These are phyloP conservation scores for Chromoteleia sp. DNA, from an alignment of 2,888 invertebrate genomes.

Conservation along the genomic window DNA sequence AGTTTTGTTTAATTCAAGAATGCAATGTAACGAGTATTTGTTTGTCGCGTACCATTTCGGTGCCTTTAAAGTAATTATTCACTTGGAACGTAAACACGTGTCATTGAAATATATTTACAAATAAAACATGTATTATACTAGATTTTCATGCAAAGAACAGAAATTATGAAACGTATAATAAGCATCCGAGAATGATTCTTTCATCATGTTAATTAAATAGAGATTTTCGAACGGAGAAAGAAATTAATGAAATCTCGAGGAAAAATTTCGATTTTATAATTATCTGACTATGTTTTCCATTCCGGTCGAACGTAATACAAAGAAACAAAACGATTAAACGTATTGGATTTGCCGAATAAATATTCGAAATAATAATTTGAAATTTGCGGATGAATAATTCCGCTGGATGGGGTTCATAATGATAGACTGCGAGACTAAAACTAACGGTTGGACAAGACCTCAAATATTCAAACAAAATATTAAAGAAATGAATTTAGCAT, in stretches of 20 bases:
- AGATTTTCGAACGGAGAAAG: neutral
- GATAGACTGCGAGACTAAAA: constrained; percentile 44
- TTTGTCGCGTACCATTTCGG: too few species aligned
- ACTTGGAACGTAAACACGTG: too few species aligned
- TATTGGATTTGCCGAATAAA: constrained; percentile 49
- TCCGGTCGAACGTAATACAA: constrained; percentile 3
- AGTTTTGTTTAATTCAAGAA: neutral
- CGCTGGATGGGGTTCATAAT: constrained; percentile 32
- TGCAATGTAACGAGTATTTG: too few species aligned
- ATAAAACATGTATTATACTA: too few species aligned
- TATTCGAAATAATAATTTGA: constrained; percentile 56
- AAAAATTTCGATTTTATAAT: constrained; percentile 30
- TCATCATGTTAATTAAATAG: constrained; percentile 7
- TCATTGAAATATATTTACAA: too few species aligned
- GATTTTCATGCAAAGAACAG: too few species aligned
- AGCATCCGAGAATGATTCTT: too few species aligned
- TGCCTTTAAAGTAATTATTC: too few species aligned
- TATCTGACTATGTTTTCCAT: constrained; percentile 24
- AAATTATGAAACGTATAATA: too few species aligned
- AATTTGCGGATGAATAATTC: constrained; percentile 60
- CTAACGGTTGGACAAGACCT: constrained; percentile 21
- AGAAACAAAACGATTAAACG: constrained; percentile 42
- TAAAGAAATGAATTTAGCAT: constrained; percentile 5
- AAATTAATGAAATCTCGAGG: constrained; percentile 6
- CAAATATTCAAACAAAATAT: constrained; percentile 43